These are phyloP conservation scores for Pagrus major DNA, from an alignment of 2,113 vertebrate genomes.

Conservation along the genomic window DNA sequence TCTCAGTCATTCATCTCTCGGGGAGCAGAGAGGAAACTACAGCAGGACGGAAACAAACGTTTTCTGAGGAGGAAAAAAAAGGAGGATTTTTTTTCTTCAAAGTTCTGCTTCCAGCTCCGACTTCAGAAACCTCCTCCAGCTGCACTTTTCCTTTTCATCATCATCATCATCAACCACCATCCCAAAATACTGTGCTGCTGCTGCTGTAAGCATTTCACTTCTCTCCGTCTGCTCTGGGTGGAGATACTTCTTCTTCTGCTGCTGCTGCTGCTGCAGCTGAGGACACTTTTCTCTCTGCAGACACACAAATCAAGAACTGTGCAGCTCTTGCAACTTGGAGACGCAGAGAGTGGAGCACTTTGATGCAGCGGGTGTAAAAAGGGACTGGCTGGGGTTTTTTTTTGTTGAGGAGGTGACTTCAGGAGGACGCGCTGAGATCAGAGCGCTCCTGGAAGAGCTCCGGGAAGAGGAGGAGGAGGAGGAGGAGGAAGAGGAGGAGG, in stretches of 20 bases:
- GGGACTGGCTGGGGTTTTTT: background rate
- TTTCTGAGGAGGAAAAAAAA: background rate
- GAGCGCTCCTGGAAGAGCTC: slow-evolving; percentile 53
- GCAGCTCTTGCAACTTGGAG: background rate
- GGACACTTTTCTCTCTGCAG: slow-evolving; percentile 33
- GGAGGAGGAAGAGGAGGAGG: slow-evolving; percentile 58
- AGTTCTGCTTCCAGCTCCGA: slow-evolving; percentile 22
- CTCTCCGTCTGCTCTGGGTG: slow-evolving; percentile 7
- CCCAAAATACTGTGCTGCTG: background rate
- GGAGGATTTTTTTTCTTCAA: background rate
- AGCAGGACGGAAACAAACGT: slow-evolving; percentile 44
- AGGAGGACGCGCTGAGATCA: slow-evolving; percentile 59
- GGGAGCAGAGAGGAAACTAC: slow-evolving; percentile 76
- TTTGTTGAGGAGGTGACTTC: slow-evolving; percentile 54
- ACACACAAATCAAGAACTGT: background rate
- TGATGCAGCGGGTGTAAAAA: background rate
- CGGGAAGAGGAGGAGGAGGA: slow-evolving; percentile 54
- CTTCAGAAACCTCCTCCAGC: slow-evolving; percentile 2
- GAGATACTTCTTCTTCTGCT: slow-evolving; percentile 34
- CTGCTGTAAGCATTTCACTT: slow-evolving; percentile 11
- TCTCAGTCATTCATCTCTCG: slow-evolving; percentile 82
- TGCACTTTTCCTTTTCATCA: background rate
- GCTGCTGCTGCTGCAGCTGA: slow-evolving; percentile 7
- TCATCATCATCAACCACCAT: background rate
- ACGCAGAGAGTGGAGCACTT: slow-evolving; percentile 1